Percentiles rank a stretch among this genome's conserved stretches.
Conservation (phyloP, 2,113 vertebrate species). For the Grammomys surdaster region DNA sequence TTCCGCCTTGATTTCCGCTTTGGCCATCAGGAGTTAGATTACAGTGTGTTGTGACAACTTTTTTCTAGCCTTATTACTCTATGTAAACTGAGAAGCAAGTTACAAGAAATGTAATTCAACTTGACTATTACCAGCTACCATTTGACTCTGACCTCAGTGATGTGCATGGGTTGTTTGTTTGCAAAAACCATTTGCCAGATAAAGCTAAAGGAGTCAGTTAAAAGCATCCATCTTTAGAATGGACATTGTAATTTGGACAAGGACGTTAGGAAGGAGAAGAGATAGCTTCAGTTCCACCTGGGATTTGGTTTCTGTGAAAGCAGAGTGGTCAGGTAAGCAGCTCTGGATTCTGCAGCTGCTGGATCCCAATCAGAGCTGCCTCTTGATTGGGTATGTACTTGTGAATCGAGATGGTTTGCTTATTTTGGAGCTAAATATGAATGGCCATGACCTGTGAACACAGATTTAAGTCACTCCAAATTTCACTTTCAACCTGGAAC, state of each 20-base stretch:
- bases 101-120: constrained; percentile 35
- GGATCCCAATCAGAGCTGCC: background rate
- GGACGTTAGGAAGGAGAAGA: constrained; percentile 40
- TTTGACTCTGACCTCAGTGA: background rate
- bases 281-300: constrained; percentile 39
- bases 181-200: constrained; percentile 47
- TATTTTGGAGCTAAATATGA: background rate
- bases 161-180: background rate
- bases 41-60: background rate
- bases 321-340: background rate
- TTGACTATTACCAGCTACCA: background rate
- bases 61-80: background rate
- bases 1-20: constrained; percentile 4
- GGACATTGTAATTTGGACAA: constrained; percentile 13
- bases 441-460: background rate
- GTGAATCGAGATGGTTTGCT: background rate
- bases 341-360: constrained; percentile 5
- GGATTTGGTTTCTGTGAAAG: background rate
- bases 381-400: fast-evolving
- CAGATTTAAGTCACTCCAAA: background rate
- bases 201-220: background rate
- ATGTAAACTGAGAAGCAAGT: constrained; percentile 68
- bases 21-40: constrained; percentile 44
- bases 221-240: background rate
- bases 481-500: background rate